Base-by-base conservation (phyloP, 1,140 invertebrate genomes). In the Philaenus spumarius region DNA sequence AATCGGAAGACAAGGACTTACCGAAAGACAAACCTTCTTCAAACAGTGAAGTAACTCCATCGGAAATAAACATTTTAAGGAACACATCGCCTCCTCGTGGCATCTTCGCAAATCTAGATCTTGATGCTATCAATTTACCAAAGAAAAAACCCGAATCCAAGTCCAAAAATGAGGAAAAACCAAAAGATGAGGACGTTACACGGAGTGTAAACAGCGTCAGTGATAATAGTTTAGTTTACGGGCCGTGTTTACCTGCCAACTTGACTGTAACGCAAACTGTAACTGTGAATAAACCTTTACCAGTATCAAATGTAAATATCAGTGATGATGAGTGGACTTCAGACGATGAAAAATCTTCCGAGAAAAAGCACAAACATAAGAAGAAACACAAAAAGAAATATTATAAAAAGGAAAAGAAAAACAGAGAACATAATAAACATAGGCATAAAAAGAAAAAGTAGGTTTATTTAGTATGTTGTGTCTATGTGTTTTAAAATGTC, bases 101-200 rank as follows among this genome's bases (percentile, higher is more conserved):
- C 1, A 85, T 89, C 52, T 90, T 90, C 66, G 84, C 85, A 0
- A 83, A 86, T 59, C 71, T 90, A 20, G 82, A 87, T 72, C 77
- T 86, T 12, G 81, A 84, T 60, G 47, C 48, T 65, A 7, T 62
- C 2, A 60, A 73, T 66, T 9, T 64, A 69, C 4, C 35, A 23
- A 51, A 46, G n/a, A 52, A 68, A 42, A 68, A 69, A 47, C 61
- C 65, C 34, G 65, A 66, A 37, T 67, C 9, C 67, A 72, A 48
- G 55, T 64, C 35, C 62, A 71, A 59, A 43, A 1, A 20, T 64
- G 43, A 62, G 51, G 42, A 52, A 34, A 40, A 57, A 60, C 45
- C 40, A 54, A 20, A 55, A 54, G 15, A 52, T 15, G 6, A 47
- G 46, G 26, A 30, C 19, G 17, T 1, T 35, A 26, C 2, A 43